A percentile compares a stretch with the other conserved stretches of the same genome.
phyloP scores from a whole-genome alignment of 1,140 invertebrate genomes.

The Portunus trituberculatus region DNA sequence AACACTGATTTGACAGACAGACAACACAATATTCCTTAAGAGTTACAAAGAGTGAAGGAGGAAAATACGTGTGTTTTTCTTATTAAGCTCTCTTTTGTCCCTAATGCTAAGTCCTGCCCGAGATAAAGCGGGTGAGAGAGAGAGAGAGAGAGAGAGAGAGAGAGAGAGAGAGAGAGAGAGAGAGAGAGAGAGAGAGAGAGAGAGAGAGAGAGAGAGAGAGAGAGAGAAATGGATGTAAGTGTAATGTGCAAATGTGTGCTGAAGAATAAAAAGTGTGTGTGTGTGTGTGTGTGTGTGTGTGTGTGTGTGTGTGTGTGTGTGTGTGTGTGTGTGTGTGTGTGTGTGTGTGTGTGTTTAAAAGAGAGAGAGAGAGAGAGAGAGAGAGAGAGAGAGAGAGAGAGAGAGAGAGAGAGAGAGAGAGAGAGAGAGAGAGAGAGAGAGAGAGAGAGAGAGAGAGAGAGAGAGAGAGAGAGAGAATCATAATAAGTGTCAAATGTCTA shows the following conservation, averaged over 20 bases:
- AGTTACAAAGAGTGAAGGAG: not conserved
- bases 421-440: not conserved
- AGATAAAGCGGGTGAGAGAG: too few relatives aligned
- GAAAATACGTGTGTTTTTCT: not conserved
- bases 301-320: too few relatives aligned
- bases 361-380: conserved; percentile 4
- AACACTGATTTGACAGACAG: too few relatives aligned
- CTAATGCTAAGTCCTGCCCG: too few relatives aligned
- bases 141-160: not conserved
- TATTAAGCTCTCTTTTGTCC: too few relatives aligned
- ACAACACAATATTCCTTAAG: too few relatives aligned
- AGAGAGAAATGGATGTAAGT: conserved; percentile 55
- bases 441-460: conserved; percentile 57
- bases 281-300: too few relatives aligned
- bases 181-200: not conserved
- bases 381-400: conserved; percentile 13
- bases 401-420: not conserved
- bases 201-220: conserved; percentile 32
- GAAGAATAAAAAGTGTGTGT: not conserved
- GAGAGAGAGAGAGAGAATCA: not conserved
- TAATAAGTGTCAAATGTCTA: too few relatives aligned
- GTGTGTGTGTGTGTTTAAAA: too few relatives aligned
- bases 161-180: not conserved
- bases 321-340: too few relatives aligned
- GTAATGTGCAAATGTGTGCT: too few relatives aligned